Conservation (phyloP, 2,888 invertebrate species). For the Tuta absoluta region DNA sequence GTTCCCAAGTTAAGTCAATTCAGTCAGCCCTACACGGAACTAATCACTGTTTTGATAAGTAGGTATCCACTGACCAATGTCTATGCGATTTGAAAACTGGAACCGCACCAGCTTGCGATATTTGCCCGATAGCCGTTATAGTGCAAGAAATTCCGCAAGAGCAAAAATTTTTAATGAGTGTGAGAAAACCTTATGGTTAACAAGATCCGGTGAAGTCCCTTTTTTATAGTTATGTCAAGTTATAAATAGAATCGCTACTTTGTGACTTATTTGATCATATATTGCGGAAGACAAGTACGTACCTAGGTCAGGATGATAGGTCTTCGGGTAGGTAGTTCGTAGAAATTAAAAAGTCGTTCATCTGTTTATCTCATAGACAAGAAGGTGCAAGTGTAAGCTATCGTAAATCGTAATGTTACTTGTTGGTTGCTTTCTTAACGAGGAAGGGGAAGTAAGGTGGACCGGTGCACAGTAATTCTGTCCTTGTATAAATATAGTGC, state of each 20-base stretch:
- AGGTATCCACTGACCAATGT: neutral
- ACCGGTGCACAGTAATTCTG: conserved; percentile 7
- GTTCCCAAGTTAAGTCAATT: too few relatives aligned
- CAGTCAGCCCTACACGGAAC: neutral
- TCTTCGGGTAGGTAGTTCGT: too few relatives aligned
- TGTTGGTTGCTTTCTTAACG: neutral
- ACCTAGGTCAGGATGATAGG: too few relatives aligned
- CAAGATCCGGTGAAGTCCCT: neutral
- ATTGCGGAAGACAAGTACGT: too few relatives aligned
- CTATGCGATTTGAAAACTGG: conserved; percentile 46
- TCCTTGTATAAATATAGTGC: conserved; percentile 4
- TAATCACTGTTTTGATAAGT: neutral
- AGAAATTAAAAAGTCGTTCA: too few relatives aligned
- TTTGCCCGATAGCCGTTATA: conserved; percentile 26
- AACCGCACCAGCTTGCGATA: conserved; percentile 44
- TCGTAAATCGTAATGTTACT: neutral
- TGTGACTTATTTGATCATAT: too few relatives aligned
- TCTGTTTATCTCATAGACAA: too few relatives aligned
- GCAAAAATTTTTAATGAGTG: conserved; percentile 31
- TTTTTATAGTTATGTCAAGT: neutral
- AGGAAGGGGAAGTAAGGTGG: conserved; percentile 2
- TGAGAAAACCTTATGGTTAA: conserved; percentile 31
- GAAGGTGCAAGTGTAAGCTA: too few relatives aligned
- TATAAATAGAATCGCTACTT: too few relatives aligned
- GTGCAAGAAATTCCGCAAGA: conserved; percentile 32